These are phyloP conservation scores for Muntiacus muntjak DNA, from an alignment of 2,113 vertebrate species.

Conservation along the genomic window DNA sequence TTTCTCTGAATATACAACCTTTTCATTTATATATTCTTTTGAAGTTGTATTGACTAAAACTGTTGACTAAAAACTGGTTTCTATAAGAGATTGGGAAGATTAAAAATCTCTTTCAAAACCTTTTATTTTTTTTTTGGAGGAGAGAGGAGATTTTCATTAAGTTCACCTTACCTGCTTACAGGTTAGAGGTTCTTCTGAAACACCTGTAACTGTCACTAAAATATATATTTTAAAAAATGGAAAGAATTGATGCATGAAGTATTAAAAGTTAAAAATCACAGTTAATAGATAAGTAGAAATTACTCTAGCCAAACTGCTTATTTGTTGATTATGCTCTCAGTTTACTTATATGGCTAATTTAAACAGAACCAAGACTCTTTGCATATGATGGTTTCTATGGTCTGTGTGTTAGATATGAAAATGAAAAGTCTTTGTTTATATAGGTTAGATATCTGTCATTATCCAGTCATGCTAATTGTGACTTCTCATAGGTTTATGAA, in stretches of 20 bases:
- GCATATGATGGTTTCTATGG: not conserved
- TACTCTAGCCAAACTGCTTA: not conserved
- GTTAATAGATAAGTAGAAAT: not conserved
- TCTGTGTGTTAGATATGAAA: not conserved
- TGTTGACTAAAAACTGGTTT: not conserved
- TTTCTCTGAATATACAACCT: not conserved
- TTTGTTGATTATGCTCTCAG: not conserved
- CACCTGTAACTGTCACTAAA: not conserved
- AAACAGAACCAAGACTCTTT: not conserved
- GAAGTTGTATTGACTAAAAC: not conserved
- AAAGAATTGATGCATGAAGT: not conserved
- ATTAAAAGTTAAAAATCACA: not conserved
- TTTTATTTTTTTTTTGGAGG: not conserved
- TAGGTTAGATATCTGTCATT: not conserved
- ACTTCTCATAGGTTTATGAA: not conserved
- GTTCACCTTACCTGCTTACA: not conserved
- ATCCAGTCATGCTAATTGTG: slow-evolving; percentile 22
- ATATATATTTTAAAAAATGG: not conserved
- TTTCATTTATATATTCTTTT: not conserved
- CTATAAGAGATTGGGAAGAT: not conserved
- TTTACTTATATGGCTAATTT: slow-evolving; percentile 2
- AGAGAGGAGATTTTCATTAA: not conserved
- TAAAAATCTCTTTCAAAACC: not conserved
- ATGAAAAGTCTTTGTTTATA: not conserved
- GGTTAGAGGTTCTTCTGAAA: not conserved